Conservation (phyloP, 2,888 invertebrate genomes). For the Drosophila mulleri region DNA sequence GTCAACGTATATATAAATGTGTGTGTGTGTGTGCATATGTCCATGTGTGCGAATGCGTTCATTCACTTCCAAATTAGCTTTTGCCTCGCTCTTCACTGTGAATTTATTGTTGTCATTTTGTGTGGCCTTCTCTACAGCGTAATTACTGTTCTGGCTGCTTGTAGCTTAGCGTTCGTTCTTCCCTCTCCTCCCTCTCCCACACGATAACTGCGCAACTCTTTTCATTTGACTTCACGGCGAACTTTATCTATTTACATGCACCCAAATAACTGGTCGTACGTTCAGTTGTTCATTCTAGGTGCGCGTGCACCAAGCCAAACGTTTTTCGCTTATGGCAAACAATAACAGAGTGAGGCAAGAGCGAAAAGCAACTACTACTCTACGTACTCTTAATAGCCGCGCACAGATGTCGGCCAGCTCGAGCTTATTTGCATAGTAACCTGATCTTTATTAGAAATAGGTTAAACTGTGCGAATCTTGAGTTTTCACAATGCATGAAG, state of each 20-base stretch:
- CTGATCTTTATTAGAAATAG: conserved; percentile 15
- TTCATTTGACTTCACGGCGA: conserved; percentile 18
- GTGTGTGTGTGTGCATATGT: background rate
- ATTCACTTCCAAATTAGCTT: conserved; percentile 56
- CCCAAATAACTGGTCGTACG: conserved; percentile 32
- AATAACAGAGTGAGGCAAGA: conserved; percentile 24
- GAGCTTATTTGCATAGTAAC: conserved; percentile 5
- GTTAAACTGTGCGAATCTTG: background rate
- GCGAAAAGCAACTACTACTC: background rate
- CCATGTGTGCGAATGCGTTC: conserved; percentile 31
- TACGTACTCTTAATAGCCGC: conserved; percentile 12
- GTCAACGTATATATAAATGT: background rate
- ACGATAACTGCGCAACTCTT: conserved; percentile 32
- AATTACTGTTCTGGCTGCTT: conserved; percentile 38
- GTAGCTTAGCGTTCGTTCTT: background rate
- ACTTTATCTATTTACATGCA: conserved; percentile 63
- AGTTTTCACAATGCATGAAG: background rate
- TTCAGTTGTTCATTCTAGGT: conserved; percentile 33
- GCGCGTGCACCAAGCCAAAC: conserved; percentile 47
- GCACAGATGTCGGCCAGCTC: background rate
- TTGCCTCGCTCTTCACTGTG: conserved; percentile 28
- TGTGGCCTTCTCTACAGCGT: conserved; percentile 41
- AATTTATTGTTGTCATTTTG: conserved; percentile 55
- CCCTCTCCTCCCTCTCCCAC: conserved; percentile 8
- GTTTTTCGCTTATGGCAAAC: conserved; percentile 28